Evolutionary conservation across 2,797 vertebrate species (phyloP), one percentile per base, ranked within the genome.

Genomic region (Vultur gryphus): DNA sequence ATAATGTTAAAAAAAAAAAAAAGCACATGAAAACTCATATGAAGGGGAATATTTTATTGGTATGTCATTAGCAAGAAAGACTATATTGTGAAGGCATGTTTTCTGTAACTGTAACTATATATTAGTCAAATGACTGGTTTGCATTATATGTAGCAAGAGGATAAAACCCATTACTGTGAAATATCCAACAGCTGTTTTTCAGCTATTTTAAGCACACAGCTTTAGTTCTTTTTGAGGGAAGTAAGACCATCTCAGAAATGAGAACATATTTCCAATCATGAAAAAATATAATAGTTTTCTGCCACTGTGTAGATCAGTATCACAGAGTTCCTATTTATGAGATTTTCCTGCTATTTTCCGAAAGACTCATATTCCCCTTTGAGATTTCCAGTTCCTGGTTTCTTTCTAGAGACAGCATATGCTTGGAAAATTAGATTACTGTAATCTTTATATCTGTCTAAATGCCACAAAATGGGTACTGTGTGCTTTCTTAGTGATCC

Each of bases 101-200:
- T 87, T 87, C 75, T 93, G 78, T 81, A 61, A 81, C 51, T 55
- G 39, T 84, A 94, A 80, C 87, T 85, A 16, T 78, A 1, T 77
- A 77, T 97, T 95, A 94, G 84, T 65, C 43, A 78, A 95, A 94
- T 91, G 65, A 80, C 52, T 91, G 88, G 78, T 96, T 94, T 95
- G 86, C 44, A 58, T 90, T 90, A 51, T 71, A 15, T 78, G 90
- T 93, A 83, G 91, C 87, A 93, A 83, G 84, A 83, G 80, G 84
- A 69, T 87, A 94, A 95, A 95, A 89, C 79, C 84, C 90, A 89
- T 84, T 85, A 66, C 75, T 89, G 92, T 91, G 96, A 95, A 93
- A 96, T 95, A 97, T 62, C 84, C 90, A 95, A 83, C 95, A 97
- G 94, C 92, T 96, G 95, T 51, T 97, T 95, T 95, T 69, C 64